Evolutionary conservation across 1,140 invertebrate species (phyloP).

Genomic region (Samia ricini): DNA sequence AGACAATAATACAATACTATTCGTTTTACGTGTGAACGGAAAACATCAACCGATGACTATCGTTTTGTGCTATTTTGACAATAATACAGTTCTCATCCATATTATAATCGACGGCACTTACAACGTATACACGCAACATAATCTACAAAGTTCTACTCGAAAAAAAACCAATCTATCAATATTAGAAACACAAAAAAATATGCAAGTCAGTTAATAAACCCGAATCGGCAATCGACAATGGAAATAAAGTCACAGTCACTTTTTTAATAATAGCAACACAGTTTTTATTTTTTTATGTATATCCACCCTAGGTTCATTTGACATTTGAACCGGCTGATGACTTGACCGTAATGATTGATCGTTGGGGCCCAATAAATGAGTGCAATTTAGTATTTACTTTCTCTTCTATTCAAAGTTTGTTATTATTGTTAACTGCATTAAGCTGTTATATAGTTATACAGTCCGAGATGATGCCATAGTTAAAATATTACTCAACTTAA

Average conservation of each 20-base stretch:
- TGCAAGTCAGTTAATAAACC: slow-evolving; percentile 78
- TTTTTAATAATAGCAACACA: slow-evolving; percentile 76
- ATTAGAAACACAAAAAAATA: slow-evolving; percentile 77
- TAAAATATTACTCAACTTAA: not conserved
- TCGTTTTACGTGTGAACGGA: slow-evolving; percentile 49
- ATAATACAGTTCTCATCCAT: slow-evolving; percentile 49
- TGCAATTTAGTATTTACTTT: slow-evolving; percentile 74
- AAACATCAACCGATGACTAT: slow-evolving; percentile 51
- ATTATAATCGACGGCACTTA: slow-evolving; percentile 58
- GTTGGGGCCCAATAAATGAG: slow-evolving; percentile 72
- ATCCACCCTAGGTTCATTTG: slow-evolving; percentile 74
- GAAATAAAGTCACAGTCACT: slow-evolving; percentile 78
- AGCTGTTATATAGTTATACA: slow-evolving; percentile 22
- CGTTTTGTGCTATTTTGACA: slow-evolving; percentile 58
- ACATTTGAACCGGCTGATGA: slow-evolving; percentile 76
- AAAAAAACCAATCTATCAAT: slow-evolving; percentile 76
- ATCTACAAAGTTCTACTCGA: slow-evolving; percentile 63
- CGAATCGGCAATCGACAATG: slow-evolving; percentile 76
- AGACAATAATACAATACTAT: slow-evolving; percentile 46
- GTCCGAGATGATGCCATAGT: not conserved
- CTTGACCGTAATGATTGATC: slow-evolving; percentile 74
- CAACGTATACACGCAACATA: slow-evolving; percentile 53
- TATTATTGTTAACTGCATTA: slow-evolving; percentile 55
- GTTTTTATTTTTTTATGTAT: slow-evolving; percentile 72
- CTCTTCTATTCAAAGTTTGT: slow-evolving; percentile 59